Percentiles rank a stretch among this genome's conserved stretches.
Evolutionary conservation across 2,888 invertebrate species (phyloP).

Genomic region (Nephrotoma flavescens): DNA sequence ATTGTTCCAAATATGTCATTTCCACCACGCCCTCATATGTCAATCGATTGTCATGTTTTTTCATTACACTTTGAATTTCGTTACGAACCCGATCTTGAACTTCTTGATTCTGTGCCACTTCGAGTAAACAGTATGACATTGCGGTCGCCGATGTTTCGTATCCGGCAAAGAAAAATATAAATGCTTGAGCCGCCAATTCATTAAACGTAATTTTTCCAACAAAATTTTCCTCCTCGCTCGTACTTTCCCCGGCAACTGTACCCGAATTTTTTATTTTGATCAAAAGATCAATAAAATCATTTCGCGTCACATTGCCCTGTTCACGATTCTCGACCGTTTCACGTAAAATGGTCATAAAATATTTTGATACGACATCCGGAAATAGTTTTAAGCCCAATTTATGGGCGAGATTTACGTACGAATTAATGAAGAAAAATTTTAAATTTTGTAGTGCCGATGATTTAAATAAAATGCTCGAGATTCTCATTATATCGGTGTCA

Average conservation of each 20-base stretch:
- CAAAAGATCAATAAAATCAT: constrained; percentile 21
- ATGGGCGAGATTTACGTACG: constrained; percentile 14
- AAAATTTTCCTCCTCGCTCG: not conserved
- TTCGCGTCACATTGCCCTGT: constrained; percentile 18
- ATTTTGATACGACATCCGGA: constrained; percentile 20
- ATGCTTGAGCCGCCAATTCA: constrained; percentile 38
- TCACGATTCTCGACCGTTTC: constrained; percentile 29
- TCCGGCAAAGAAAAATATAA: constrained; percentile 38
- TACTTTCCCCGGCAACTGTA: not conserved
- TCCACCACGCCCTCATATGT: constrained; percentile 28
- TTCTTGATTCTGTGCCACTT: constrained; percentile 32
- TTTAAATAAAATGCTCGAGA: not conserved
- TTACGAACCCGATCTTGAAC: constrained; percentile 21
- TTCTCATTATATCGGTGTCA: not conserved
- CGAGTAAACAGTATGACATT: constrained; percentile 33
- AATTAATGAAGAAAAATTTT: not conserved
- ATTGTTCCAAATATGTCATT: constrained; percentile 30
- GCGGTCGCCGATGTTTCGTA: constrained; percentile 31
- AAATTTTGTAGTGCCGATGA: not conserved
- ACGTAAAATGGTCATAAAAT: constrained; percentile 24
- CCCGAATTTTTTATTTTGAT: constrained; percentile 26
- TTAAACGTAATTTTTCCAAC: constrained; percentile 13
- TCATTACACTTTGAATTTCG: constrained; percentile 26
- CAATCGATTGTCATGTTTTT: constrained; percentile 21
- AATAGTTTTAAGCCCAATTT: constrained; percentile 16